A percentile compares a stretch with the other conserved stretches of the same genome.
phyloP scores from a whole-genome alignment of 2,113 vertebrate genomes.

The Callithrix jacchus region DNA sequence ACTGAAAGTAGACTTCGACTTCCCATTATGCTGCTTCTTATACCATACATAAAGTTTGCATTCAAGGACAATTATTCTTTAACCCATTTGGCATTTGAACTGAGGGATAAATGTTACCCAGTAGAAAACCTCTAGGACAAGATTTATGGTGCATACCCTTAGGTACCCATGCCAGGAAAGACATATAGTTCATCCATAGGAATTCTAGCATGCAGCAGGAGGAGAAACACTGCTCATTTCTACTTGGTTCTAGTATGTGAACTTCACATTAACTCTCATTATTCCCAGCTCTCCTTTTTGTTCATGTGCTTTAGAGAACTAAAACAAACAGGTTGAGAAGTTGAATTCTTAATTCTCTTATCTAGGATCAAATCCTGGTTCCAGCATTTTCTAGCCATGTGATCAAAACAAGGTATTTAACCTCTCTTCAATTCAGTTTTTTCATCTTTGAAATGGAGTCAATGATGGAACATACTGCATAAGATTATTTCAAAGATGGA shows the following conservation, averaged over 20 bases:
- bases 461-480: background rate
- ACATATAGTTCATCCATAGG: fast-evolving
- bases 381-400: background rate
- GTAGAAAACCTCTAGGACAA: background rate
- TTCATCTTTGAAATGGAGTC: background rate
- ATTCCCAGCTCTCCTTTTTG: background rate
- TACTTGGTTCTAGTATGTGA: background rate
- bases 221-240: background rate
- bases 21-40: background rate
- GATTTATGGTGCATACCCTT: background rate
- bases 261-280: background rate
- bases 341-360: background rate
- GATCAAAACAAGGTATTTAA: background rate
- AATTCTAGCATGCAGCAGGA: background rate
- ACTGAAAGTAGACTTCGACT: background rate
- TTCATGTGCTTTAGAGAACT: background rate
- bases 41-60: background rate
- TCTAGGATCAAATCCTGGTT: background rate
- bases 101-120: background rate
- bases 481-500: background rate
- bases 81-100: background rate
- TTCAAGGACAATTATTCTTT: background rate
- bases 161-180: background rate
- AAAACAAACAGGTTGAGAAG: background rate
- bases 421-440: background rate